phyloP scores from a whole-genome alignment of 2,113 vertebrate genomes.

The Ramphastos sulfuratus region DNA sequence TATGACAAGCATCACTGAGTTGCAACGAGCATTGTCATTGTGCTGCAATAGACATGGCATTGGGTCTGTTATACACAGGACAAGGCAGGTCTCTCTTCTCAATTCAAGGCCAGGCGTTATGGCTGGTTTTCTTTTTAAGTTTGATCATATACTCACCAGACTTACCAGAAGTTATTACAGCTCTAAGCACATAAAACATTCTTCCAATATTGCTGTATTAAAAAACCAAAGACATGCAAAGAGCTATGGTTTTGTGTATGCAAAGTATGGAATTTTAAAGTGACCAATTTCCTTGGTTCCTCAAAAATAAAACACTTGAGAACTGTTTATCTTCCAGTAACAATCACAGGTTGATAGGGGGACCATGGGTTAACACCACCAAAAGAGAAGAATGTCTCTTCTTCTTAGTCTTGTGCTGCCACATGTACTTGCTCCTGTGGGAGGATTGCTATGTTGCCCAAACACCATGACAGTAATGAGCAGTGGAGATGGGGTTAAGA shows the following conservation, averaged over 20 bases:
- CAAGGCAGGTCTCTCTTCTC: neutral
- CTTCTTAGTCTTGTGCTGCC: neutral
- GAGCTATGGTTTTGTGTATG: neutral
- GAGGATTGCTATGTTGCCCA: neutral
- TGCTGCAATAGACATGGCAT: accelerated
- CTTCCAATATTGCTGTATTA: neutral
- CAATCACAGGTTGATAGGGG: too few relatives aligned
- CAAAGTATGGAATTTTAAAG: neutral
- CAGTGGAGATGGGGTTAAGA: neutral
- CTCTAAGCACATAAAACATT: neutral
- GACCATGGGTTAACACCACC: accelerated
- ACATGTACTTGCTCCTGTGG: neutral
- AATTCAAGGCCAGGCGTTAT: neutral
- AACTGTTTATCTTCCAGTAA: neutral
- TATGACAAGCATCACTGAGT: accelerated
- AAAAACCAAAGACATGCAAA: neutral
- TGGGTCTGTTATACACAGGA: accelerated
- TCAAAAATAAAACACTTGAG: neutral
- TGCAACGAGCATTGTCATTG: accelerated
- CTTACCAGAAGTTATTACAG: neutral
- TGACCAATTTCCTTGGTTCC: neutral
- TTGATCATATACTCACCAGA: neutral
- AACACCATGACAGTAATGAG: accelerated
- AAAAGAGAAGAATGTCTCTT: neutral
- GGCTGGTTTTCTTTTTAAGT: neutral